A percentile compares a stretch with the other conserved stretches of the same genome.
Evolutionary conservation across 2,113 vertebrate species (phyloP).

Genomic region (Salvelinus sp.): DNA sequence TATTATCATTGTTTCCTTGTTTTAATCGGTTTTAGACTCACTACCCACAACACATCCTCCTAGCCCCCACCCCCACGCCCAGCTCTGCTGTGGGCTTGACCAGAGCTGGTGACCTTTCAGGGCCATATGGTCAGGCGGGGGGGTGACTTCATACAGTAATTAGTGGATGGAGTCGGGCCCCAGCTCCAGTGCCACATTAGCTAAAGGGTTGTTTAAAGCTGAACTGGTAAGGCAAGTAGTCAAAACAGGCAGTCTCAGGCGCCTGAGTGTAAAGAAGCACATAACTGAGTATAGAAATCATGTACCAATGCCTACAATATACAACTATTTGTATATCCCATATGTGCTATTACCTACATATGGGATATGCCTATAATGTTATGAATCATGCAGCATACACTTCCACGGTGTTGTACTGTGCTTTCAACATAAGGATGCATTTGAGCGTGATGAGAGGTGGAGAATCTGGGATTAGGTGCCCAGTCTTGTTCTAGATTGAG

Average conservation of each 20-base stretch:
- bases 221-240: constrained; percentile 28
- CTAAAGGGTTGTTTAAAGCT: constrained; percentile 6
- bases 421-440: background rate
- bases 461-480: background rate
- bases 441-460: background rate
- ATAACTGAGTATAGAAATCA: background rate
- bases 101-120: constrained; percentile 59
- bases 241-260: background rate
- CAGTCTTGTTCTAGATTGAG: background rate
- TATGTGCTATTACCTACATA: background rate
- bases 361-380: background rate
- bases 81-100: constrained; percentile 34
- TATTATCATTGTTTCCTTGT: constrained; percentile 46
- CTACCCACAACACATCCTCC: constrained; percentile 2
- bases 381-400: background rate
- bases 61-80: constrained; percentile 26
- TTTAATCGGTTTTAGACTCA: constrained; percentile 56
- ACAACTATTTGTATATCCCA: background rate
- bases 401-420: background rate
- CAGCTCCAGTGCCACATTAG: constrained; percentile 28
- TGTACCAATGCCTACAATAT: background rate
- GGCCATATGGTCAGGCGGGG: constrained; percentile 64
- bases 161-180: constrained; percentile 45
- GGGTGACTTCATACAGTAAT: constrained; percentile 52
- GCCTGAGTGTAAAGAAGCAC: background rate